These are phyloP conservation scores for Lepidocolaptes lacrymiger DNA, from an alignment of 2,797 vertebrate genomes.

Conservation along the genomic window DNA sequence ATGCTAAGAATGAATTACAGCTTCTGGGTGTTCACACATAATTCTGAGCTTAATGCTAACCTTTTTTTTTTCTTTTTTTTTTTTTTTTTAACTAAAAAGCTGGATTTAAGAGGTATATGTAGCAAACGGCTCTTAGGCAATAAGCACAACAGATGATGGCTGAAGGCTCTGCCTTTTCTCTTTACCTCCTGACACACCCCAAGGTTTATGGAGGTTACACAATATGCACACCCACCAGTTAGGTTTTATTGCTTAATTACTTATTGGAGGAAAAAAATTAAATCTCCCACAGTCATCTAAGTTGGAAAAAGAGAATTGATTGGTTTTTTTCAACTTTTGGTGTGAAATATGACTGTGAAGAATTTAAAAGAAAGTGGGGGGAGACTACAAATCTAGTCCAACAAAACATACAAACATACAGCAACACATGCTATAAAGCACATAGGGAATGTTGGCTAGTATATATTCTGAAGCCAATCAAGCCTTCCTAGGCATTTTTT, in stretches of 20 bases:
- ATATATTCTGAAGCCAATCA: background rate
- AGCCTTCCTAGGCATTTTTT: background rate
- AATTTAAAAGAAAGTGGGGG: background rate
- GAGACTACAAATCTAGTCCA: background rate
- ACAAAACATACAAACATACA: background rate
- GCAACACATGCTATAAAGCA: background rate
- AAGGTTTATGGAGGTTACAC: conserved; percentile 40
- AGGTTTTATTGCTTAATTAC: conserved; percentile 61
- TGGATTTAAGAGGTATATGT: background rate
- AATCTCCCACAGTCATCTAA: conserved; percentile 30
- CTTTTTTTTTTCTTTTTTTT: background rate
- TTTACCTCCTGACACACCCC: background rate
- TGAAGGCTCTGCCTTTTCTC: conserved; percentile 36
- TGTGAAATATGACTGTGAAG: background rate
- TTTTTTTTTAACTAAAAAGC: background rate
- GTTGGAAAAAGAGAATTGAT: background rate
- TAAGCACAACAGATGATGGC: background rate
- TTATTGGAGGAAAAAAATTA: conserved; percentile 17
- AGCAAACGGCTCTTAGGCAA: background rate
- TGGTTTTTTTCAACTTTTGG: background rate
- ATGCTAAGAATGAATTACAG: background rate
- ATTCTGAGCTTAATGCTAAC: background rate
- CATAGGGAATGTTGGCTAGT: background rate
- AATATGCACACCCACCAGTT: conserved; percentile 24
- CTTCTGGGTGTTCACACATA: background rate